Conservation (phyloP, 2,797 vertebrate genomes). For the Channa striata region DNA sequence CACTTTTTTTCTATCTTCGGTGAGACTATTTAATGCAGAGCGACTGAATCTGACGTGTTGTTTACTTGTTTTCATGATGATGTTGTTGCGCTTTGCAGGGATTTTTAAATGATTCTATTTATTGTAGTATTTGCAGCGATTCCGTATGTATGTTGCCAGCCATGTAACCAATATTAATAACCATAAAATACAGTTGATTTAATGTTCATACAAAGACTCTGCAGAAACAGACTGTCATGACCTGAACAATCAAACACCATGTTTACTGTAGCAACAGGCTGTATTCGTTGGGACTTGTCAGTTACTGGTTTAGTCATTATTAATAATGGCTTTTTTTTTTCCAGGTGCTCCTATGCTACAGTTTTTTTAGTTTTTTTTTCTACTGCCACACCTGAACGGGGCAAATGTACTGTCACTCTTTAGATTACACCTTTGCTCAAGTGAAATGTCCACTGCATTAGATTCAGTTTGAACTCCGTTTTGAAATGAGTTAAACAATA, state of each 20-base stretch:
- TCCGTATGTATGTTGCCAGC: constrained; percentile 1
- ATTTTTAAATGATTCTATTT: constrained; percentile 23
- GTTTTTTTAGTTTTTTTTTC: no score
- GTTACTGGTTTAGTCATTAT: background rate
- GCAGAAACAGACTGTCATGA: background rate
- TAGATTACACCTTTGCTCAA: background rate
- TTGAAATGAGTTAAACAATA: no score
- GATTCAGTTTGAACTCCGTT: no score
- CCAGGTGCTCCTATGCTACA: constrained; percentile 10
- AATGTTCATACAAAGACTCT: background rate
- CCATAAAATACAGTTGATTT: background rate
- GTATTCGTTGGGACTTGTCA: background rate
- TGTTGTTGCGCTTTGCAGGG: background rate
- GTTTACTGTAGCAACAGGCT: background rate
- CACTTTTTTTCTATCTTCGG: background rate
- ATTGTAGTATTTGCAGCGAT: constrained; percentile 23
- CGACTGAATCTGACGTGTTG: background rate
- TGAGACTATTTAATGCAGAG: background rate
- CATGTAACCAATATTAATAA: constrained; percentile 34
- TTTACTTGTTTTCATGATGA: background rate
- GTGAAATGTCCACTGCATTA: background rate
- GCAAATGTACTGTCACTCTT: background rate
- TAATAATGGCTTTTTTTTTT: background rate
- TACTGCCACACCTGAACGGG: background rate
- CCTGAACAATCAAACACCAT: no score